Conservation (phyloP, 1,140 invertebrate species). For the Stegodyphus mimosarum region DNA sequence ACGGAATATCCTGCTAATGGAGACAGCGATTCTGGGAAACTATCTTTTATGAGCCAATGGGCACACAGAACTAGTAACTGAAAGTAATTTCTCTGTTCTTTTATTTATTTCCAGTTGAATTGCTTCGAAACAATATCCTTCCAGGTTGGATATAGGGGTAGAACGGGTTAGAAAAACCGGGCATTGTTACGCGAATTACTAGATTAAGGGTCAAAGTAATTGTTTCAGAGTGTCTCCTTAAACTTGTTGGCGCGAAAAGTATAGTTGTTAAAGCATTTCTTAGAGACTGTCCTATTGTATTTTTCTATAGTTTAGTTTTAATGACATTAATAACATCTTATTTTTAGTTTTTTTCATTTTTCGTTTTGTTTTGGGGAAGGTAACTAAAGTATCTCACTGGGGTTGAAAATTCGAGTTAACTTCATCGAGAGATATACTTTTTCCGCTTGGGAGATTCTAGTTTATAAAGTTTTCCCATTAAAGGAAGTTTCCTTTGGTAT, state of each 20-base stretch:
- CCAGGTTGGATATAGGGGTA: neutral
- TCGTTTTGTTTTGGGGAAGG: too few species aligned
- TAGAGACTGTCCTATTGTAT: too few species aligned
- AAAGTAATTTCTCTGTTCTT: slow-evolving; percentile 44
- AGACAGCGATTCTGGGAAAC: slow-evolving; percentile 27
- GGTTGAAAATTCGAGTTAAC: too few species aligned
- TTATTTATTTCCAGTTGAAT: slow-evolving; percentile 48
- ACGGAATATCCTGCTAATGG: slow-evolving; percentile 27
- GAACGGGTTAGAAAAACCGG: neutral
- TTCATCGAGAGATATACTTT: too few species aligned
- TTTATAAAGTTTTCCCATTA: too few species aligned
- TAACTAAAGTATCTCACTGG: too few species aligned
- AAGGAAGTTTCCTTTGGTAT: too few species aligned
- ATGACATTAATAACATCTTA: too few species aligned
- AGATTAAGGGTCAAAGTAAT: slow-evolving; percentile 30
- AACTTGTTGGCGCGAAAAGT: slow-evolving; percentile 1
- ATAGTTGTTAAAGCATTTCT: neutral
- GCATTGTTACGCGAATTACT: slow-evolving; percentile 12
- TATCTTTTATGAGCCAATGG: slow-evolving; percentile 52
- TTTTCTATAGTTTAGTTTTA: too few species aligned
- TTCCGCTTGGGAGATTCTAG: too few species aligned
- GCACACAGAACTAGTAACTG: slow-evolving; percentile 21
- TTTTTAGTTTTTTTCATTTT: too few species aligned
- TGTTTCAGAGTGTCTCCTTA: slow-evolving; percentile 22
- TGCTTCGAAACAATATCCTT: slow-evolving; percentile 38